Evolutionary conservation across 1,140 invertebrate genomes (phyloP), one percentile per base, ranked within the genome.

Genomic region (Drosophila micromelanica): DNA sequence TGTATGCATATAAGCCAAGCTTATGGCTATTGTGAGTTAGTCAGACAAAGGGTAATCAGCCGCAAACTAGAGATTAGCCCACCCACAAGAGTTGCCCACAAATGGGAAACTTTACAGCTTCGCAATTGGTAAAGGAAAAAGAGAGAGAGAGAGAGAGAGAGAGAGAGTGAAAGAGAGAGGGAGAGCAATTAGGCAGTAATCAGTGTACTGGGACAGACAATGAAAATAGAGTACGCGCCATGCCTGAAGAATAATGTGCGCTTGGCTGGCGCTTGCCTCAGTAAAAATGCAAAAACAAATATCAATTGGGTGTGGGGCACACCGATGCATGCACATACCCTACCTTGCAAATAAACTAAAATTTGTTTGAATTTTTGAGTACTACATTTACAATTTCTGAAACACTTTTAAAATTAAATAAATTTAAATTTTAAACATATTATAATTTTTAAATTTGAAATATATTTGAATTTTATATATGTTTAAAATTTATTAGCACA

Each of bases 11-110:
- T 30, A 62, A 46, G 52, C 46, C 51, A 37, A 67, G 64, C 63
- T 81, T 82, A 87, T 75, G 75, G 30, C 61, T 43, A 55, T 76
- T 69, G 46, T 5, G 43, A 69, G 73, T 69, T 59, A 86, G 62
- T 52, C 64, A 61, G 63, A 61, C 64, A 70, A 87, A 64, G 78
- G 82, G 84, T 86, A 87, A 86, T 87, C 84, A 76, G 65, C 78
- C 78, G 86, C 71, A 69, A 82, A 78, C 78, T 69, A 70, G 52
- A 75, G 84, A 87, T 86, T 89, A 86, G 40, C 48, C 27, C 55
- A 59, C 45, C 73, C 54, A n/a, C 40, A 51, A 46, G 37, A 61
- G 5, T n/a, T n/a, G 0, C 7, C 38, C 27, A 51, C 45, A n/a
- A 42, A 51, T 55, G 55, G 55, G 27, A 80, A 84, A 82, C 76